Conservation (phyloP, 2,113 vertebrate genomes). For the Peucedramus taeniatus region DNA sequence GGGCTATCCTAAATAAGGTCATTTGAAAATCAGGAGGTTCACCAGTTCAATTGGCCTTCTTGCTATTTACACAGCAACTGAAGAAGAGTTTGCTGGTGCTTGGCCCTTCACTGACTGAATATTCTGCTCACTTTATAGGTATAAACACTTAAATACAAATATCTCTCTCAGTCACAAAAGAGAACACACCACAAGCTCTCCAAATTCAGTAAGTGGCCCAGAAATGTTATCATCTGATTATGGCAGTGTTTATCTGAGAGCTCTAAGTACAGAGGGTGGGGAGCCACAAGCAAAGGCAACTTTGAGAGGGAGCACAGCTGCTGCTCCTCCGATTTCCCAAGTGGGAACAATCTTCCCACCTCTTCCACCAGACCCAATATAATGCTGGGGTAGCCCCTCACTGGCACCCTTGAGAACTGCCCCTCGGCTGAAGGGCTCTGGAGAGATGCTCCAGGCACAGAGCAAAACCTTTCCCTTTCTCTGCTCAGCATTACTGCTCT, state of each 20-base stretch:
- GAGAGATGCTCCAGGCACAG: neutral
- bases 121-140: neutral
- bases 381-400: neutral
- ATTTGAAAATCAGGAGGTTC: neutral
- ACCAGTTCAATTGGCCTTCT: neutral
- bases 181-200: neutral
- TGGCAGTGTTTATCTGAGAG: neutral
- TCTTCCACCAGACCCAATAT: neutral
- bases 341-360: neutral
- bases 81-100: neutral
- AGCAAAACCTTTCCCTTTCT: neutral
- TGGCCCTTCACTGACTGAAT: neutral
- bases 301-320: neutral
- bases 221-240: neutral
- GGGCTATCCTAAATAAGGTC: neutral
- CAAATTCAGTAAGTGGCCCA: neutral
- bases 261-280: neutral
- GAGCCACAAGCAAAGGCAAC: neutral
- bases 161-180: neutral
- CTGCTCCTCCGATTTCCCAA: neutral
- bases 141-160: neutral
- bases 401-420: rapidly evolving
- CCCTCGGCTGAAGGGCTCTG: neutral
- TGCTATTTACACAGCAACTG: neutral
- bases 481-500: neutral